Conservation (phyloP, 2,888 invertebrate genomes). For the Aporophyla lueneburgensis region DNA sequence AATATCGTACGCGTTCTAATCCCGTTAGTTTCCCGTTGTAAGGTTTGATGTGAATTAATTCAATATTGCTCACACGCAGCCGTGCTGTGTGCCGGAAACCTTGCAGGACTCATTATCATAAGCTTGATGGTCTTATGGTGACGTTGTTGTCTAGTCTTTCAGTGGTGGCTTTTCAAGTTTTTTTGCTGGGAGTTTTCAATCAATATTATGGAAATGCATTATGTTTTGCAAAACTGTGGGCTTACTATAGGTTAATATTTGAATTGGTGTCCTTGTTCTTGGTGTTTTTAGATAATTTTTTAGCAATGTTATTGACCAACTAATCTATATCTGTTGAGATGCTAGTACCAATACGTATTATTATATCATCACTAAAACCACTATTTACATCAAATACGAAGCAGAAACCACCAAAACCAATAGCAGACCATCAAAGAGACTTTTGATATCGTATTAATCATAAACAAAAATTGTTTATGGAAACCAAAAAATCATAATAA, state of each 20-base stretch:
- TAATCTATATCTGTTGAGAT: slow-evolving; percentile 15
- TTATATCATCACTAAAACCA: slow-evolving; percentile 54
- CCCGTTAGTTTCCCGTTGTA: slow-evolving; percentile 58
- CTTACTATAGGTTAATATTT: neutral
- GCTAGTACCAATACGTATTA: slow-evolving; percentile 34
- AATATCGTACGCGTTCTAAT: slow-evolving; percentile 51
- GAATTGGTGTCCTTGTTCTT: neutral
- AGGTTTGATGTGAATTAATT: slow-evolving; percentile 64
- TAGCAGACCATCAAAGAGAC: slow-evolving; percentile 62
- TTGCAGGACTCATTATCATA: slow-evolving; percentile 57
- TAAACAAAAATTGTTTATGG: slow-evolving; percentile 67
- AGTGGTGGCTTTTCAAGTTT: neutral
- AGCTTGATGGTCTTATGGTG: slow-evolving; percentile 35
- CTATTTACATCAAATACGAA: slow-evolving; percentile 59
- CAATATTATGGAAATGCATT: neutral
- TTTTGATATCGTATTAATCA: slow-evolving; percentile 66
- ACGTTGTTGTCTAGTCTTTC: slow-evolving; percentile 1
- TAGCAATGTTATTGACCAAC: slow-evolving; percentile 1
- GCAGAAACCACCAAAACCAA: slow-evolving; percentile 40
- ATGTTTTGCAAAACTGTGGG: neutral
- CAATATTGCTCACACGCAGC: slow-evolving; percentile 61
- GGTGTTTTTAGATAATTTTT: neutral
- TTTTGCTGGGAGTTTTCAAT: neutral
- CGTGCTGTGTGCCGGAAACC: slow-evolving; percentile 50
- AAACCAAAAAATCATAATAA: slow-evolving; percentile 66